phyloP scores from a whole-genome alignment of 2,888 invertebrate genomes.

The Bombylius discolor region DNA sequence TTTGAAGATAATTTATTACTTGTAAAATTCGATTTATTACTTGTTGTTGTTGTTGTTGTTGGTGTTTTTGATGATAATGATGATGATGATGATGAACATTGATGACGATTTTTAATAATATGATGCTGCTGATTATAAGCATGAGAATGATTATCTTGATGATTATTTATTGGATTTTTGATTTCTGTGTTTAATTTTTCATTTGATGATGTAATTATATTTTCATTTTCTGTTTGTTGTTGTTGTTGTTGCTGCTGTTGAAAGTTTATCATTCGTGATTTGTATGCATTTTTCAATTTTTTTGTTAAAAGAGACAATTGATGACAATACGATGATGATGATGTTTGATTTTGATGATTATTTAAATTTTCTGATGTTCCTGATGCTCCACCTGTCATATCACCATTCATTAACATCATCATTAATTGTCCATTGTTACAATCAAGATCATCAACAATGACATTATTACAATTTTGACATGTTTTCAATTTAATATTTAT shows the following conservation, averaged over 20 bases:
- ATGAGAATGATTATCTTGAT: background rate
- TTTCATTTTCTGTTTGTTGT: background rate
- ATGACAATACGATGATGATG: constrained; percentile 6
- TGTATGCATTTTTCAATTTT: constrained; percentile 13
- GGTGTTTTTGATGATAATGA: constrained; percentile 1
- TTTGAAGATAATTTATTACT: background rate
- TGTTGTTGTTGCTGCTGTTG: background rate
- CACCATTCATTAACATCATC: background rate
- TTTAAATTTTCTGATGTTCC: background rate
- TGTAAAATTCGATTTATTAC: constrained; percentile 1
- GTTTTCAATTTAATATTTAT: constrained; percentile 14
- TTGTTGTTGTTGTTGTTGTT: background rate
- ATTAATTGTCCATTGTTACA: background rate
- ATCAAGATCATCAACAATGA: constrained; percentile 11
- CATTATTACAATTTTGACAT: constrained; percentile 13
- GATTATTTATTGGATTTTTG: background rate
- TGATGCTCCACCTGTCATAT: too few species aligned
- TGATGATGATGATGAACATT: constrained; percentile 4
- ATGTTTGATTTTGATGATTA: background rate
- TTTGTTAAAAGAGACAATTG: constrained; percentile 10
- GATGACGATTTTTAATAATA: constrained; percentile 1
- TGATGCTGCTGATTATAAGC: background rate
- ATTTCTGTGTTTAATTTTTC: background rate
- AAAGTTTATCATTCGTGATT: constrained; percentile 4
- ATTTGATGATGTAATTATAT: background rate